phyloP scores from a whole-genome alignment of 2,113 vertebrate species.

The Scomber colias region DNA sequence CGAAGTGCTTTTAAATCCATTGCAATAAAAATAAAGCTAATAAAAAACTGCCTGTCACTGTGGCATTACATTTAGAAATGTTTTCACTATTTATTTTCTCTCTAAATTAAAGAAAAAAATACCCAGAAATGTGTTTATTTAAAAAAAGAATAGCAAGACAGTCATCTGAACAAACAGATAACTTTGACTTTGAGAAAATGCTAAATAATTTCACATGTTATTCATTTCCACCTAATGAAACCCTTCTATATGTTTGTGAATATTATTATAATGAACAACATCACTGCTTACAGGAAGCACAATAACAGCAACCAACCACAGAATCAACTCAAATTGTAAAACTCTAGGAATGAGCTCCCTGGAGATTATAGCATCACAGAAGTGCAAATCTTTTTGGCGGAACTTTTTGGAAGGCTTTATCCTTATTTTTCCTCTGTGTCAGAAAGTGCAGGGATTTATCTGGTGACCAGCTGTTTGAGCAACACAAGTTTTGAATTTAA shows the following conservation, averaged over 20 bases:
- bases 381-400: background rate
- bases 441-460: background rate
- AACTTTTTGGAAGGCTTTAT: background rate
- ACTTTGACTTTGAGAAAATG: no score
- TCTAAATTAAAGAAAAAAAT: no score
- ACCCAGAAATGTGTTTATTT: no score
- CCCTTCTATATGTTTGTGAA: background rate
- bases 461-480: slow-evolving; percentile 39
- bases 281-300: background rate
- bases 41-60: no score
- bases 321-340: background rate
- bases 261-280: background rate
- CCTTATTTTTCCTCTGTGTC: slow-evolving; percentile 10
- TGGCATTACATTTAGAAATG: no score
- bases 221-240: background rate
- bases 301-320: background rate
- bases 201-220: no score
- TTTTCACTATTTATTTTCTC: no score
- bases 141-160: background rate
- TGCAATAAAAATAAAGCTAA: no score
- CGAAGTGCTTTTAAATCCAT: no score
- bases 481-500: slow-evolving; percentile 23
- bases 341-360: background rate
- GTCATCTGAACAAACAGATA: background rate
- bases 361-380: background rate